phyloP scores from a whole-genome alignment of 2,888 invertebrate genomes.

The Leucophora obtusa region DNA sequence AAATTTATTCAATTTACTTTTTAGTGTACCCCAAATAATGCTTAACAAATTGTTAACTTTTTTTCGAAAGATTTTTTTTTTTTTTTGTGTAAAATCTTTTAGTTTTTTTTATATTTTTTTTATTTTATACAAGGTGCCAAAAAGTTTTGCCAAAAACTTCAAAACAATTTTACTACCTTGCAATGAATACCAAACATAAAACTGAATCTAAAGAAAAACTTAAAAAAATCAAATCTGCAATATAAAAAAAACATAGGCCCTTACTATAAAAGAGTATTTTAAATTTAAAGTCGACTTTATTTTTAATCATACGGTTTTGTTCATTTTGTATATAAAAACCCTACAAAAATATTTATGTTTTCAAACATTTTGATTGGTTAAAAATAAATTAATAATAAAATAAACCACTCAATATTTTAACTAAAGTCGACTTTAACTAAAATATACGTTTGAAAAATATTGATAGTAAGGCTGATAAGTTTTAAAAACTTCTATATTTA shows the following conservation, averaged over 20 bases:
- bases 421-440: no score
- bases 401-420: no score
- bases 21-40: neutral
- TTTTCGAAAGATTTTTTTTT: neutral
- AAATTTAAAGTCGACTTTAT: no score
- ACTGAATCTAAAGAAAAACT: neutral
- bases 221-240: neutral
- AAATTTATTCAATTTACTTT: neutral
- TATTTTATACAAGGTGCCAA: slow-evolving; percentile 37
- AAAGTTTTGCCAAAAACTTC: slow-evolving; percentile 36
- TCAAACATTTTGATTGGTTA: no score
- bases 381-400: no score
- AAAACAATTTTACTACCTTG: slow-evolving; percentile 1
- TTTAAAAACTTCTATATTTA: neutral
- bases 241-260: neutral
- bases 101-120: neutral
- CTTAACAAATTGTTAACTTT: slow-evolving; percentile 1
- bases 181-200: slow-evolving; percentile 1
- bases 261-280: no score
- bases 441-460: no score
- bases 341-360: no score
- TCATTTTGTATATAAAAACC: no score
- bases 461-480: no score
- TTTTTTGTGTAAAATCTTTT: neutral
- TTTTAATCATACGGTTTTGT: no score